A percentile compares a stretch with the other conserved stretches of the same genome.
These are phyloP conservation scores for Planiliza haematocheilus DNA, from an alignment of 2,113 vertebrate genomes.

Conservation along the genomic window DNA sequence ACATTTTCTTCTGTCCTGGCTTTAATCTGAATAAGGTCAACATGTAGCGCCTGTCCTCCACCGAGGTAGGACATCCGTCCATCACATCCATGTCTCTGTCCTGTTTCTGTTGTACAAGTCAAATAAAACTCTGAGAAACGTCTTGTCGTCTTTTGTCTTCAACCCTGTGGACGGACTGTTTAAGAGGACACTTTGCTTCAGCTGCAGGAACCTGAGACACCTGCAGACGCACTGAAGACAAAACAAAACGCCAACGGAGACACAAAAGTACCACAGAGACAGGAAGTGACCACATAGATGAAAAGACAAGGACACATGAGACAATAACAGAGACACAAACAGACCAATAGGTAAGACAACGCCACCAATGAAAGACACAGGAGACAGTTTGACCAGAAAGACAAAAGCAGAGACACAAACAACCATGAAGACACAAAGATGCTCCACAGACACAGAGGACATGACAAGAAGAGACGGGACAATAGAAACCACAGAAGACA, in stretches of 20 bases:
- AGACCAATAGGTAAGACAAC: no score
- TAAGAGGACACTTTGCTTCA: background rate
- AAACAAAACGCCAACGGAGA: no score
- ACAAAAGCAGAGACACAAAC: no score
- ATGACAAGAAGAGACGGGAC: no score
- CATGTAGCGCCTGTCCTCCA: no score
- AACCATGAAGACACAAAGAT: no score
- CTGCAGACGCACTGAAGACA: background rate
- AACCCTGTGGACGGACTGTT: background rate
- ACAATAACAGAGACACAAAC: no score
- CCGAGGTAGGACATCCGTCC: background rate
- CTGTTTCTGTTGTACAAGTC: constrained; percentile 17
- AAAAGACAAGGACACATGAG: background rate
- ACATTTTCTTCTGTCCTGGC: constrained; percentile 13
- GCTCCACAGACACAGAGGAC: no score
- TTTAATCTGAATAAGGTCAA: no score
- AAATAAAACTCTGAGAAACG: constrained; percentile 24
- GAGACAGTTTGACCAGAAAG: no score
- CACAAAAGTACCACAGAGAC: background rate
- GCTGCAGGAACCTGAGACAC: background rate
- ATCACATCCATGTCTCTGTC: background rate
- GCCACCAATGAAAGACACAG: no score
- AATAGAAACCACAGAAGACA: no score
- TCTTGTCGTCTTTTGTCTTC: background rate
- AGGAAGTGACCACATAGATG: background rate